phyloP scores from a whole-genome alignment of 2,113 vertebrate genomes.

The Carollia perspicillata region DNA sequence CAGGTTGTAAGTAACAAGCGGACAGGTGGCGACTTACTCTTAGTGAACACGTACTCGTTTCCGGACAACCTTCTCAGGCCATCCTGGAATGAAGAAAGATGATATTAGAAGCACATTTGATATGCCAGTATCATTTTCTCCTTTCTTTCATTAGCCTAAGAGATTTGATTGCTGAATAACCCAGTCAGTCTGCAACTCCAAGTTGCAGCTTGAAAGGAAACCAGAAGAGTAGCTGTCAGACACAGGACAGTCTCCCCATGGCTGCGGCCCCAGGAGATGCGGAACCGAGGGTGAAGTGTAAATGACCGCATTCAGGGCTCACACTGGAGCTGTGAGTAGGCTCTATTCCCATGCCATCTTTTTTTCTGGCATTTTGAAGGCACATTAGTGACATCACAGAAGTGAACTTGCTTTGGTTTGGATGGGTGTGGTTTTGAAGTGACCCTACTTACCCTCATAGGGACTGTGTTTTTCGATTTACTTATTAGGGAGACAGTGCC shows the following conservation, averaged over 20 bases:
- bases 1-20: neutral
- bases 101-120: neutral
- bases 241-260: neutral
- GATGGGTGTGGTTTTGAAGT: neutral
- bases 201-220: neutral
- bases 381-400: neutral
- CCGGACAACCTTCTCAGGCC: slow-evolving; percentile 92
- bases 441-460: neutral
- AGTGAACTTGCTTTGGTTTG: neutral
- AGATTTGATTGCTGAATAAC: neutral
- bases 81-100: slow-evolving; percentile 84
- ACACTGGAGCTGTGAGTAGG: neutral
- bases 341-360: neutral
- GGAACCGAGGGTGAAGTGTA: fast-evolving
- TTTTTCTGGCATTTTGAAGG: neutral
- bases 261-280: neutral
- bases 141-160: neutral
- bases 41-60: slow-evolving; percentile 94
- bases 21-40: slow-evolving; percentile 86
- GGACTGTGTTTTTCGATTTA: neutral
- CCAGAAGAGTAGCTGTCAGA: neutral
- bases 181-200: neutral
- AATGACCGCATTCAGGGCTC: neutral
- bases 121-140: neutral
- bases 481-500: neutral